Base-by-base conservation (phyloP, 2,888 invertebrate species). In the Leucoma salicis region DNA sequence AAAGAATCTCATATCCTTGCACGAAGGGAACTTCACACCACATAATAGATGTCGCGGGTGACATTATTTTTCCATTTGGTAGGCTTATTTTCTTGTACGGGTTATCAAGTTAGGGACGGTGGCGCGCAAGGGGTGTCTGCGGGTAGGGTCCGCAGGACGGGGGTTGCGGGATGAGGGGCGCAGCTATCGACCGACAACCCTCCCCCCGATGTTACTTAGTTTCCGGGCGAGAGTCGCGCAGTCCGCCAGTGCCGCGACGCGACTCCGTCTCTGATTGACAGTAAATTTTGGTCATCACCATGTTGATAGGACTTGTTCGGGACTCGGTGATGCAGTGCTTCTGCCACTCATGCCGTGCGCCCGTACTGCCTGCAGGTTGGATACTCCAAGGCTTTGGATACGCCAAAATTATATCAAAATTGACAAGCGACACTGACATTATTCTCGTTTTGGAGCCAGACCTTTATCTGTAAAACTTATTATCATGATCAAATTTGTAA, bases 281-380 rank as follows among this genome's bases (percentile, higher is more conserved):
- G 88, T 80, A 75, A 77, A 86, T 80, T 45, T 82, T 67, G 64
- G 71, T 82, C 77, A 73, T 77, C 84, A 86, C 70, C 82, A 96
- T 96, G 96, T 91, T 96, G 92, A 95, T 96, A 92, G 95, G 94
- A 84, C 93, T 96, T 76, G 95, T 96, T 82, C 94, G 95, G 88
- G 96, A 96, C 88, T 96, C 96, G 82, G 95, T 96, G 84, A 93
- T 96, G 94, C 95, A 96, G 93, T 96, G 96, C 92, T 96, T 96
- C 92, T 96, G 96, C 91, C 96, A 96, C 91, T 94, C 96, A 87
- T 96, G 96, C 93, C 94, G 95, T 82, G 95, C 95, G 71, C 96
- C 96, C 63, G 91, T 92, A 68, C 82, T 95, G 76, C 93, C 94
- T 77, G 92, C 93, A 91, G 93, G 94, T 94, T 92, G 92, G 93